A percentile compares a stretch with the other conserved stretches of the same genome.
Evolutionary conservation across 1,140 invertebrate genomes (phyloP).

Genomic region (Aphis gossypii): DNA sequence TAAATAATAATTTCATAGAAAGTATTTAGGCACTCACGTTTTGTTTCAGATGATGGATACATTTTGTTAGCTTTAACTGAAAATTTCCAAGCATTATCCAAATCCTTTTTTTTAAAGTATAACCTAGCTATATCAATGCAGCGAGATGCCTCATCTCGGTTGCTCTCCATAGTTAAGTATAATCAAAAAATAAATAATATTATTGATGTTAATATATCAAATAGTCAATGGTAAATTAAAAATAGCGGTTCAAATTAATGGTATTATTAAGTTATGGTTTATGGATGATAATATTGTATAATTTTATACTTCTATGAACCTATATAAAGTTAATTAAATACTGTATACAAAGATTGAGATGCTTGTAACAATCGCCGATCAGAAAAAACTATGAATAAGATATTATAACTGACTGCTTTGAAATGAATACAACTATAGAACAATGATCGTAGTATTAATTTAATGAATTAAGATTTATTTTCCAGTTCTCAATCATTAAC

Average conservation of each 20-base stretch:
- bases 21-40: background rate
- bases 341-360: background rate
- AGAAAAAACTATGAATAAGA: background rate
- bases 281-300: background rate
- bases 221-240: background rate
- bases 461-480: background rate
- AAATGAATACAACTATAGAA: background rate
- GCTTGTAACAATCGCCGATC: background rate
- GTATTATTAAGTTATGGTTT: background rate
- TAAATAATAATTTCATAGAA: background rate
- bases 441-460: background rate
- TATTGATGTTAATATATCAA: background rate
- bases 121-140: constrained; percentile 85
- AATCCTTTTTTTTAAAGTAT: constrained; percentile 76
- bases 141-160: constrained; percentile 90
- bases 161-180: constrained; percentile 79
- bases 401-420: too few relatives aligned
- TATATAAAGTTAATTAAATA: background rate
- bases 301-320: background rate
- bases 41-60: background rate
- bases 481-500: background rate
- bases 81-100: constrained; percentile 74
- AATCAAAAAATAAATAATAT: background rate
- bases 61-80: constrained; percentile 17
- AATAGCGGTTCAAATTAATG: background rate